These are phyloP conservation scores for Sinelater perroti DNA, from an alignment of 2,888 invertebrate species.

Conservation along the genomic window DNA sequence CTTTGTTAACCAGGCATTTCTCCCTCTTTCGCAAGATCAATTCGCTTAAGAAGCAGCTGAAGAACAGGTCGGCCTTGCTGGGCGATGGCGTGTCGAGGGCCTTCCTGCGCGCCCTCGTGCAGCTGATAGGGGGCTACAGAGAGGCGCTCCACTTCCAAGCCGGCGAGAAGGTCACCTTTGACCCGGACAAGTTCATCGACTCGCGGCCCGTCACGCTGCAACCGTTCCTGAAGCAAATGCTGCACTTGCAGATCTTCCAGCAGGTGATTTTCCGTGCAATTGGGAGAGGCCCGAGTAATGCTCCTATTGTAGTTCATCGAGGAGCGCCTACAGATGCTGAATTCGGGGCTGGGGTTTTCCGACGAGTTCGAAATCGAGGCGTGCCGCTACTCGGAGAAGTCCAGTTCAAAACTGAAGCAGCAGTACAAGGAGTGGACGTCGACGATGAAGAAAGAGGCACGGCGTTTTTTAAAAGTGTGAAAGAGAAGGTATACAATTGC, in stretches of 20 bases:
- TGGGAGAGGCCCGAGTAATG: neutral
- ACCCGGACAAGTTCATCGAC: slow-evolving; percentile 86
- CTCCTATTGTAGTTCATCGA: slow-evolving; percentile 82
- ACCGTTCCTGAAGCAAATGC: slow-evolving; percentile 88
- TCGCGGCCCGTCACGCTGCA: slow-evolving; percentile 86
- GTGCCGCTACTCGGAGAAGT: slow-evolving; percentile 74
- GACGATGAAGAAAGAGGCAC: slow-evolving; percentile 82
- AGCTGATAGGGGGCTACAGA: slow-evolving; percentile 92
- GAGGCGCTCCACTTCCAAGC: slow-evolving; percentile 85
- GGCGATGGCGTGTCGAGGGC: slow-evolving; percentile 95
- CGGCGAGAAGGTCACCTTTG: slow-evolving; percentile 82
- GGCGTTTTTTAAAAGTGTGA: slow-evolving; percentile 85
- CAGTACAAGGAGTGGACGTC: slow-evolving; percentile 84
- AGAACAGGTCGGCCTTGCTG: slow-evolving; percentile 76
- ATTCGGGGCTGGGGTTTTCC: slow-evolving; percentile 90
- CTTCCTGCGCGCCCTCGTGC: slow-evolving; percentile 89
- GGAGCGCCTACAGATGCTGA: slow-evolving; percentile 89
- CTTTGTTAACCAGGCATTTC: neutral
- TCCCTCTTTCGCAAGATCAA: slow-evolving; percentile 66
- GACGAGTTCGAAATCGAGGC: slow-evolving; percentile 96
- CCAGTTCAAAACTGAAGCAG: slow-evolving; percentile 70
- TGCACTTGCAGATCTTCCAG: slow-evolving; percentile 93
- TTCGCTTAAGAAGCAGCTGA: slow-evolving; percentile 78
- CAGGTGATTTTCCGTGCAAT: slow-evolving; percentile 68
- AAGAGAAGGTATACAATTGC: slow-evolving; percentile 75